phyloP scores from a whole-genome alignment of 2,888 invertebrate species.

The Spilarctia lutea region DNA sequence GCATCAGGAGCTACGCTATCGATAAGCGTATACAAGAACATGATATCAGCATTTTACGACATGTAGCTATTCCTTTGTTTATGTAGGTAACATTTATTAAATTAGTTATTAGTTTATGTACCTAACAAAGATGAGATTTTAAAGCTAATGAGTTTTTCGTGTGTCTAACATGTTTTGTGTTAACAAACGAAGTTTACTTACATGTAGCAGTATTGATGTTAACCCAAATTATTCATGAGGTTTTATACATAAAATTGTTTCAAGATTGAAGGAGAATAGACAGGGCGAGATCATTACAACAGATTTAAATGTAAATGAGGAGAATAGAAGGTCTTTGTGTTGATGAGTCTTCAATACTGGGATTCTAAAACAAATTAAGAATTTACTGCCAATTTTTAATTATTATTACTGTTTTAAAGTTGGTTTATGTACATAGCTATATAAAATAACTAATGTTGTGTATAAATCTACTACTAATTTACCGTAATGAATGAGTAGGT shows the following conservation, averaged over 20 bases:
- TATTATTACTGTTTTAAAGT: background rate
- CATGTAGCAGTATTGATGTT: background rate
- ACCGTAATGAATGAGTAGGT: background rate
- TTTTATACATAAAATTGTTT: background rate
- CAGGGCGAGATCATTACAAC: background rate
- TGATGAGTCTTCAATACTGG: background rate
- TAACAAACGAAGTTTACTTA: background rate
- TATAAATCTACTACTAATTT: background rate
- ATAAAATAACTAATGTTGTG: background rate
- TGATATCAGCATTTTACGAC: no score
- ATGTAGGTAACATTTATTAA: background rate
- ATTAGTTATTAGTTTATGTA: background rate
- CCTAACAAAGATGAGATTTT: background rate
- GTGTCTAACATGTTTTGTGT: background rate
- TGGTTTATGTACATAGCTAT: background rate
- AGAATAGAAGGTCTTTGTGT: background rate
- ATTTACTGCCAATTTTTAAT: background rate
- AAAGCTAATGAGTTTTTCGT: background rate
- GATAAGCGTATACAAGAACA: no score
- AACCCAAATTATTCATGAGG: background rate
- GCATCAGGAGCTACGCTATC: no score
- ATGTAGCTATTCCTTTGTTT: no score
- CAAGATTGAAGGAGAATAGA: background rate
- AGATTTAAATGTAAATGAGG: conserved; percentile 4
- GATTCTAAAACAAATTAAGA: background rate